These are phyloP conservation scores for Physocephala rufipes DNA, from an alignment of 2,888 invertebrate genomes.

Conservation along the genomic window DNA sequence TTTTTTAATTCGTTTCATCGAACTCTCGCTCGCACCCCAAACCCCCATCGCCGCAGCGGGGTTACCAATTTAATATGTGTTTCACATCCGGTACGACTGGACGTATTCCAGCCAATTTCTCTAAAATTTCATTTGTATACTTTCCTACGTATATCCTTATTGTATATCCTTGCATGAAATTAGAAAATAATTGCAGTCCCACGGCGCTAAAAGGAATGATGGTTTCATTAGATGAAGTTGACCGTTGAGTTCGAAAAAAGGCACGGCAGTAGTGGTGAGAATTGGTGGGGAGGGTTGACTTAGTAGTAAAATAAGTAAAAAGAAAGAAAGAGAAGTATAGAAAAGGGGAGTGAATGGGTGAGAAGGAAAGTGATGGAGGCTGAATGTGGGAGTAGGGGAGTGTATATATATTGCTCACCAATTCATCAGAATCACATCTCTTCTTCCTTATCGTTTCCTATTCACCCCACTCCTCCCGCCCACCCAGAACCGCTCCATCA, in stretches of 20 bases:
- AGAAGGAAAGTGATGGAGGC: background rate
- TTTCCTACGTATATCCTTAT: background rate
- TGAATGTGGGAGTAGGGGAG: too few relatives aligned
- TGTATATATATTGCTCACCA: background rate
- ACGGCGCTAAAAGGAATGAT: slow-evolving; percentile 42
- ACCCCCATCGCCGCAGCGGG: background rate
- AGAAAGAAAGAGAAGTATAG: background rate
- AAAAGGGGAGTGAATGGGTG: background rate
- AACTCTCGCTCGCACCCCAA: background rate
- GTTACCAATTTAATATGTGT: slow-evolving; percentile 29
- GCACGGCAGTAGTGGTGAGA: slow-evolving; percentile 21
- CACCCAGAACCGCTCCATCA: background rate
- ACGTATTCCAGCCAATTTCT: background rate
- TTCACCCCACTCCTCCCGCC: background rate
- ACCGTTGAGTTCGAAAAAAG: too few relatives aligned
- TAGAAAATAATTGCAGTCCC: slow-evolving; percentile 55
- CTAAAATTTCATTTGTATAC: slow-evolving; percentile 9
- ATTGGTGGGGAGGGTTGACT: background rate
- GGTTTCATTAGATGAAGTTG: background rate
- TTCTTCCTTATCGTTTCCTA: background rate
- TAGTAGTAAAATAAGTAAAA: background rate
- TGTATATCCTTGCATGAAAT: slow-evolving; percentile 52
- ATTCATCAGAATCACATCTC: background rate
- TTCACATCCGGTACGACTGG: slow-evolving; percentile 14
- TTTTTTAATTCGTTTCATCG: background rate